phyloP scores from a whole-genome alignment of 2,113 vertebrate genomes.

The Cheilinus undulatus region DNA sequence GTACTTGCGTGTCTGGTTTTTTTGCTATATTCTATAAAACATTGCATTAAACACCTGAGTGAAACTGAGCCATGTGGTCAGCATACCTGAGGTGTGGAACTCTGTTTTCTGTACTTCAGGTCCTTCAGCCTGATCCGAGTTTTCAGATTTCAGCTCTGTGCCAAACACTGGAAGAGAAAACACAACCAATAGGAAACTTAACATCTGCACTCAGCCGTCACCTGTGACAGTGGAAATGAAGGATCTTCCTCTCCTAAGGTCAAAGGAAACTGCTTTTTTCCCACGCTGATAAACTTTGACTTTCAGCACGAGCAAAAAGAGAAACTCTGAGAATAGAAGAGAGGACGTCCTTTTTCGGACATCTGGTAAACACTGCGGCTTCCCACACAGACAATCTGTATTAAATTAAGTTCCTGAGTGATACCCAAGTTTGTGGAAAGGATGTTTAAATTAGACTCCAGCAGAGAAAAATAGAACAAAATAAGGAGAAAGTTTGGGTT shows the following conservation, averaged over 20 bases:
- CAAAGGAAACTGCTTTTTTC: not conserved
- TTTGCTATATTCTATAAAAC: no score
- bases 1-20: no score
- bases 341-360: conserved; percentile 8
- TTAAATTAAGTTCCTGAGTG: conserved; percentile 8
- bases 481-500: not conserved
- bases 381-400: conserved; percentile 39
- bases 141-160: conserved; percentile 27
- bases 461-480: not conserved
- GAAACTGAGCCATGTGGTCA: not conserved
- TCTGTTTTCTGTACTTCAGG: conserved; percentile 1
- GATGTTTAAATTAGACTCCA: conserved; percentile 21
- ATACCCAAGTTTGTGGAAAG: not conserved
- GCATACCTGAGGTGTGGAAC: conserved; percentile 25
- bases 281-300: not conserved
- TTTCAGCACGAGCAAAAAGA: conserved; percentile 3
- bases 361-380: conserved; percentile 25
- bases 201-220: not conserved
- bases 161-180: conserved; percentile 25
- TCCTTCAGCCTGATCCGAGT: conserved; percentile 12
- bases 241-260: not conserved
- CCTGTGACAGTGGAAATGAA: not conserved
- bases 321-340: conserved; percentile 2
- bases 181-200: not conserved
- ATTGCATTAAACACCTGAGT: not conserved